These are phyloP conservation scores for Heliothis virescens DNA, from an alignment of 1,140 invertebrate species.

Conservation along the genomic window DNA sequence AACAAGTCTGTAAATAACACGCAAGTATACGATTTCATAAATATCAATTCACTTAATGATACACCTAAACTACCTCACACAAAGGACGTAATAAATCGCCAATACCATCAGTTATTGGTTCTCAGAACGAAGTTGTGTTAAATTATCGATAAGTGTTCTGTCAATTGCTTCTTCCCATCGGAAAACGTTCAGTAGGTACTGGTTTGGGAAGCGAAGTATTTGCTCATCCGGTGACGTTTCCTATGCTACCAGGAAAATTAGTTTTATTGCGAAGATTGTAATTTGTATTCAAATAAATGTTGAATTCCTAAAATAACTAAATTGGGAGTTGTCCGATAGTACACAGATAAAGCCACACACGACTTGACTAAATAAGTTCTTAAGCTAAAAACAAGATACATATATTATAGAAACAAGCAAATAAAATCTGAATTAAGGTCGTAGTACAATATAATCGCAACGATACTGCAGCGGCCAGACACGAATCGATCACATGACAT, in stretches of 20 bases:
- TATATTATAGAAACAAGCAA: background rate
- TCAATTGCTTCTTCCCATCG: slow-evolving; percentile 31
- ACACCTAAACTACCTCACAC: background rate
- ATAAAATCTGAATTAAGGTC: background rate
- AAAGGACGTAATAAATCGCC: background rate
- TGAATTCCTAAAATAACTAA: too few relatives aligned
- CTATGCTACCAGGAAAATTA: background rate
- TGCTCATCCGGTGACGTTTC: slow-evolving; percentile 14
- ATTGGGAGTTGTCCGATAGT: too few relatives aligned
- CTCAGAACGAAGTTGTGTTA: slow-evolving; percentile 22
- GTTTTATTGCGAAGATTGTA: background rate
- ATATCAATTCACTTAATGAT: background rate
- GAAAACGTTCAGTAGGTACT: slow-evolving; percentile 4
- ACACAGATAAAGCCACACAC: too few relatives aligned
- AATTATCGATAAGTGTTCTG: slow-evolving; percentile 27
- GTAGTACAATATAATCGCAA: slow-evolving; percentile 3
- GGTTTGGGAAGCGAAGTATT: slow-evolving; percentile 18
- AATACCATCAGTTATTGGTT: slow-evolving; percentile 1
- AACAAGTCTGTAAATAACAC: too few relatives aligned
- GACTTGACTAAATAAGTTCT: too few relatives aligned
- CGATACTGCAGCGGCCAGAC: slow-evolving; percentile 3
- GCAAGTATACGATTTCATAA: background rate
- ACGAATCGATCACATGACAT: slow-evolving; percentile 15
- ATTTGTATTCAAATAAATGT: background rate
- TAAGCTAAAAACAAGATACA: background rate